A percentile compares a stretch with the other conserved stretches of the same genome.
Evolutionary conservation across 1,140 invertebrate genomes (phyloP).

Genomic region (Hypothenemus hampei): DNA sequence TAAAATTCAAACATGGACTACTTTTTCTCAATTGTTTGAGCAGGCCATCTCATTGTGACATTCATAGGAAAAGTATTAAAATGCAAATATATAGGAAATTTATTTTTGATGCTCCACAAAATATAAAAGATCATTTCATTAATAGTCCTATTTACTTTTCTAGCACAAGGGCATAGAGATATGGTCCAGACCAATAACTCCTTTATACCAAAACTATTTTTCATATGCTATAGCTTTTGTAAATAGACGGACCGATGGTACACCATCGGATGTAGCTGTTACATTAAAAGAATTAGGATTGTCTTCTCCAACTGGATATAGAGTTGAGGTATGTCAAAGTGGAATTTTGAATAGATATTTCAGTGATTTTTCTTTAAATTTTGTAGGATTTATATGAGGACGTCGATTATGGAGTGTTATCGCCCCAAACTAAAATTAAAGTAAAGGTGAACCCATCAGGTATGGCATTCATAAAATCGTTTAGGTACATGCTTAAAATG

Average conservation of each 20-base stretch:
- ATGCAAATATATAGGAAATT: too few species aligned
- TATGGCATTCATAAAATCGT: too few species aligned
- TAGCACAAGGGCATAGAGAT: slow-evolving; percentile 88
- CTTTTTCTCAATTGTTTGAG: too few species aligned
- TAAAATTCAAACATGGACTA: too few species aligned
- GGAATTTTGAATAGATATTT: not conserved
- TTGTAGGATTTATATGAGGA: slow-evolving; percentile 80
- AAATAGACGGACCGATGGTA: slow-evolving; percentile 84
- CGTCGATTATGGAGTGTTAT: slow-evolving; percentile 75
- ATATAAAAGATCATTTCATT: too few species aligned
- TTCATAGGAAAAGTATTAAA: too few species aligned
- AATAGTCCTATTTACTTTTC: too few species aligned
- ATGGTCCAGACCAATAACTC: slow-evolving; percentile 82
- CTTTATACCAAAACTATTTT: slow-evolving; percentile 73
- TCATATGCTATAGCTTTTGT: slow-evolving; percentile 85
- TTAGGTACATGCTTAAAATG: too few species aligned
- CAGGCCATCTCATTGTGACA: too few species aligned
- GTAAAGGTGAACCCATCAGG: slow-evolving; percentile 92
- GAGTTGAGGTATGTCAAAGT: slow-evolving; percentile 64
- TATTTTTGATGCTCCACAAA: not conserved
- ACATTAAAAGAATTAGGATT: slow-evolving; percentile 79
- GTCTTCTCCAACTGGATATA: slow-evolving; percentile 71
- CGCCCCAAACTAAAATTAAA: slow-evolving; percentile 82
- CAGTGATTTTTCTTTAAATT: slow-evolving; percentile 2
- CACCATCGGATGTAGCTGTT: slow-evolving; percentile 82